Evolutionary conservation across 2,888 invertebrate species (phyloP).

Genomic region (Pedicia rivosa): DNA sequence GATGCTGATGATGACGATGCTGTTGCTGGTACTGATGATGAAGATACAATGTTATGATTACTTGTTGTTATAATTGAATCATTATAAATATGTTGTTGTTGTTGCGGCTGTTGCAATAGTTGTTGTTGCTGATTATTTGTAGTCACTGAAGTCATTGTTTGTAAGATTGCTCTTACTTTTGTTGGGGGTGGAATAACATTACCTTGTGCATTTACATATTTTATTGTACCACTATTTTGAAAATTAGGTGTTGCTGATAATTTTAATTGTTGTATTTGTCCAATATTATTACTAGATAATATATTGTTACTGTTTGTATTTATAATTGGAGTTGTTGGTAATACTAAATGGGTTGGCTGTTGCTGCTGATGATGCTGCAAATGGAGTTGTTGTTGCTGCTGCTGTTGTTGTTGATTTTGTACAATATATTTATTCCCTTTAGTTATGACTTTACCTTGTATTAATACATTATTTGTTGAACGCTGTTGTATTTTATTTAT

Average conservation of each 20-base stretch:
- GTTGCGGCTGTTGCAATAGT: constrained; percentile 6
- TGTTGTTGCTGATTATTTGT: constrained; percentile 10
- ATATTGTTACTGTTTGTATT: constrained; percentile 9
- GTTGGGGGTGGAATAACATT: constrained; percentile 27
- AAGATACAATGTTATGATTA: not conserved
- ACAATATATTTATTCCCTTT: constrained; percentile 6
- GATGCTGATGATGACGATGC: constrained; percentile 5
- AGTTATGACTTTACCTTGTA: constrained; percentile 5
- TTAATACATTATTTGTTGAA: not conserved
- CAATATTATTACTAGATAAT: not conserved
- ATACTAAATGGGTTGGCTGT: not conserved
- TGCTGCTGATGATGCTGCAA: constrained; percentile 13
- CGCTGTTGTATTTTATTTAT: not conserved
- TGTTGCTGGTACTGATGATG: not conserved
- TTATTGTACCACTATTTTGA: constrained; percentile 19
- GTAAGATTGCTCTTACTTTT: constrained; percentile 6
- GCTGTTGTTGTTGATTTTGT: not conserved
- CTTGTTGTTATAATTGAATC: not conserved
- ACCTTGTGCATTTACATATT: constrained; percentile 30
- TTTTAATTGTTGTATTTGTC: constrained; percentile 4
- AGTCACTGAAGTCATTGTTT: constrained; percentile 9
- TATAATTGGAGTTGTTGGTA: constrained; percentile 9
- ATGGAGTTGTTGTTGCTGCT: no score
- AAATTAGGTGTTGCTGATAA: not conserved
- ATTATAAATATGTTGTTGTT: constrained; percentile 6